These are phyloP conservation scores for Apocheima hispidaria DNA, from an alignment of 2,888 invertebrate species.

Conservation along the genomic window DNA sequence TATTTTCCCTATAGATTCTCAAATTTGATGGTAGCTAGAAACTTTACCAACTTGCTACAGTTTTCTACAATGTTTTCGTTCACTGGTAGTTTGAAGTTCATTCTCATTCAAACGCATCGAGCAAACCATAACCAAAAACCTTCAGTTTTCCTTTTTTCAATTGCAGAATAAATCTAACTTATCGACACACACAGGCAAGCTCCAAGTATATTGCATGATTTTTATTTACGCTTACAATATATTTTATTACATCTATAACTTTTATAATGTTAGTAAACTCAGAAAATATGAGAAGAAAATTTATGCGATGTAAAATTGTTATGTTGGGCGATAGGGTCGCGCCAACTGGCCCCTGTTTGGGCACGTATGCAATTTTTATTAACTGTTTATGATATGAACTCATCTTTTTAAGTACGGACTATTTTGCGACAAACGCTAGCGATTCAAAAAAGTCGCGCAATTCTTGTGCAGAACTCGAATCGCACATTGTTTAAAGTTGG, in stretches of 20 bases:
- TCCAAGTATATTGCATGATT: conserved; percentile 1
- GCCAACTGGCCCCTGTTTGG: conserved; percentile 41
- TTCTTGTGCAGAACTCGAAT: too few relatives aligned
- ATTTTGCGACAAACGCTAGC: too few relatives aligned
- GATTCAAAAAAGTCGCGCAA: too few relatives aligned
- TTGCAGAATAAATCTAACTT: not conserved
- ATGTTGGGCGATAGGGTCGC: conserved; percentile 56
- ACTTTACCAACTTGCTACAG: too few relatives aligned
- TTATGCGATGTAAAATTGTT: conserved; percentile 66
- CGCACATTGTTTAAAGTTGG: too few relatives aligned
- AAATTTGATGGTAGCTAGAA: too few relatives aligned
- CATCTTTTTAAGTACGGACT: conserved; percentile 49
- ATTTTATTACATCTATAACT: conserved; percentile 63
- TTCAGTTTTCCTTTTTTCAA: not conserved
- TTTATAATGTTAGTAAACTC: conserved; percentile 66
- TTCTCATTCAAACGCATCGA: too few relatives aligned
- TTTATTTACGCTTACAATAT: conserved; percentile 45
- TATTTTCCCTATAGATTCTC: too few relatives aligned
- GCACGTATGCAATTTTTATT: conserved; percentile 57
- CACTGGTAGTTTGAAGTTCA: too few relatives aligned
- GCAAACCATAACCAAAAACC: too few relatives aligned
- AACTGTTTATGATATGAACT: conserved; percentile 55
- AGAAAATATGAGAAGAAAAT: conserved; percentile 60
- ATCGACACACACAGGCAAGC: not conserved
- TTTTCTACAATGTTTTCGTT: too few relatives aligned